Conservation (phyloP, 2,113 vertebrate species). For the Burhinus bistriatus region DNA sequence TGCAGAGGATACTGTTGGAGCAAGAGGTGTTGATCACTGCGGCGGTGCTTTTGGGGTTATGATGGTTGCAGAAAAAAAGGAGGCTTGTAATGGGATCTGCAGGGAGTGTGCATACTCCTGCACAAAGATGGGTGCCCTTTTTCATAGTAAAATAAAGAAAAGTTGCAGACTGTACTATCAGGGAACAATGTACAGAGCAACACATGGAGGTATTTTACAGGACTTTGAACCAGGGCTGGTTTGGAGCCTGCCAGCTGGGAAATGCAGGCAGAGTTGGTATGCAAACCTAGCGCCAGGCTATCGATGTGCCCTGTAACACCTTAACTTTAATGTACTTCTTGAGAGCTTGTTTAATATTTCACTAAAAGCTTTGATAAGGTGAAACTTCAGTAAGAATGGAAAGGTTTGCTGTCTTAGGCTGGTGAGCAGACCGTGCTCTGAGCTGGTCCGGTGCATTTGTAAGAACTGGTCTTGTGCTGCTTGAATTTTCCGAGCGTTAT, state of each 20-base stretch:
- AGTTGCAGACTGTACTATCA: background rate
- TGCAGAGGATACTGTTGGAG: background rate
- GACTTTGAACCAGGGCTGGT: background rate
- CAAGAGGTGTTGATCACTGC: background rate
- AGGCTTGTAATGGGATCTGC: background rate
- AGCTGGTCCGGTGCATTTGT: background rate
- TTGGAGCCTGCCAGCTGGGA: background rate
- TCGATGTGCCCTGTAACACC: background rate
- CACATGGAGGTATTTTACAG: background rate
- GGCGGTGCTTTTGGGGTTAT: background rate
- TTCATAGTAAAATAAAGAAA: background rate
- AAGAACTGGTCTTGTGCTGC: background rate
- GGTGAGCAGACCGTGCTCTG: background rate
- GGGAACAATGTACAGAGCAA: background rate
- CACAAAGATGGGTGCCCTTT: background rate
- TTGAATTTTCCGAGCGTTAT: background rate
- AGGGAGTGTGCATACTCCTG: background rate
- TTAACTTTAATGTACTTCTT: background rate
- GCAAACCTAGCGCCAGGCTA: background rate
- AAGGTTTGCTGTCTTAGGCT: background rate
- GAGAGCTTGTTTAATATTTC: conserved; percentile 2
- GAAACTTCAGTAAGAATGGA: background rate
- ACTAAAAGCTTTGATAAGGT: background rate
- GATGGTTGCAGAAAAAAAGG: background rate
- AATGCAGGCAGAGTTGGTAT: background rate